Evolutionary conservation across 2,797 vertebrate genomes (phyloP), one percentile per base, ranked within the genome.

Genomic region (Acanthurus leucopareius): DNA sequence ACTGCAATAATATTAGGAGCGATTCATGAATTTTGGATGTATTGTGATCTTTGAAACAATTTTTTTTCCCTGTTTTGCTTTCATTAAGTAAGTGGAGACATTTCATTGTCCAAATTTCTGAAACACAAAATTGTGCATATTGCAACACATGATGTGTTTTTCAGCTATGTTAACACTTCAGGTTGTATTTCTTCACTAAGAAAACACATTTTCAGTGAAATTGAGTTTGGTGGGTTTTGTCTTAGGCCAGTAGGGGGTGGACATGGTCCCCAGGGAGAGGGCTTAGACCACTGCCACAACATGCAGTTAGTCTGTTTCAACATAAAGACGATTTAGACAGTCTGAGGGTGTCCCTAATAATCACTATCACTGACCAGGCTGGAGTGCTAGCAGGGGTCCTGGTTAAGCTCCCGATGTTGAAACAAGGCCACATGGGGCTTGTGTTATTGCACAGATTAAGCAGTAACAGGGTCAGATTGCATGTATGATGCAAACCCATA

Each of bases 361-460:
- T 19, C 64, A 56, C 73, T 45, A 60, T 88, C 69, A 58, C 57
- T 75, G 52, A 75, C 42, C 77, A 72, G 52, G 14, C 69, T 75
- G 42, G 32, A 57, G 69, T 69, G 20, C 65, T 57, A 79, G 83
- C 73, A 83, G 86, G 83, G 74, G 69, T 87, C 71, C 69, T 69
- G 19, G 35, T 64, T 88, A 89, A 90, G 84, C 77, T 73, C 71
- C 86, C 86, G 84, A 88, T 91, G 87, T 86, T 87, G 56, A 79
- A 90, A 86, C 69, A 87, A 89, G 87, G 85, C 70, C 89, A 86
- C 72, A 82, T 63, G 44, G 71, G 59, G 73, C 53, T 87, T 88
- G 75, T 65, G 66, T 88, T 91, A 79, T 62, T 61, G 56, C 54
- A 72, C 71, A 83, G 87, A 90, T 92, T 93, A 88, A 85, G 58